Conservation (phyloP, 2,888 invertebrate species). For the Choreutis nemorana region DNA sequence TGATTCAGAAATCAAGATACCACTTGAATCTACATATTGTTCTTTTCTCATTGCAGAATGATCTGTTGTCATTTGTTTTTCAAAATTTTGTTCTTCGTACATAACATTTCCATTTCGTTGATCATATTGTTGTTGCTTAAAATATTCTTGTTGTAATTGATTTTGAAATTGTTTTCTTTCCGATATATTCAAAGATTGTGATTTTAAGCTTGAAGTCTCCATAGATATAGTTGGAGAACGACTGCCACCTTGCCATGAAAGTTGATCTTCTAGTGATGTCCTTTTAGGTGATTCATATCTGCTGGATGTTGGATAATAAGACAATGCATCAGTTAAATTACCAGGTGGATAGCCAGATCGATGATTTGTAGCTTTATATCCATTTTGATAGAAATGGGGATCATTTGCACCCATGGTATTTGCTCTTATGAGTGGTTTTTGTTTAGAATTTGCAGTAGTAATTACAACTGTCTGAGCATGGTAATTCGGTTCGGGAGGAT, state of each 20-base stretch:
- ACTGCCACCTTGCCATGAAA: slow-evolving; percentile 67
- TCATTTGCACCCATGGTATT: slow-evolving; percentile 64
- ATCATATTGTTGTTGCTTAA: slow-evolving; percentile 61
- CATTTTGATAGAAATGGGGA: slow-evolving; percentile 66
- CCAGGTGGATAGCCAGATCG: slow-evolving; percentile 75
- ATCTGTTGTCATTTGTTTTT: slow-evolving; percentile 33
- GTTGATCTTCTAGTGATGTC: slow-evolving; percentile 67
- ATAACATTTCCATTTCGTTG: slow-evolving; percentile 54
- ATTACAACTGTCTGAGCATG: slow-evolving; percentile 66
- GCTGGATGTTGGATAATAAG: slow-evolving; percentile 80
- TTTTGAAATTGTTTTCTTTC: slow-evolving; percentile 65
- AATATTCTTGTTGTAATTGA: slow-evolving; percentile 61
- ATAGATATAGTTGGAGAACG: slow-evolving; percentile 70
- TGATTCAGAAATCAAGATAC: slow-evolving; percentile 77
- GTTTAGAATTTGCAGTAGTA: slow-evolving; percentile 38
- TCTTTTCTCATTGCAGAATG: slow-evolving; percentile 43
- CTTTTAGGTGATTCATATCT: slow-evolving; percentile 66
- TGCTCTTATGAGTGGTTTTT: slow-evolving; percentile 64
- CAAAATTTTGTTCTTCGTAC: slow-evolving; percentile 40
- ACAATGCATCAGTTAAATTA: slow-evolving; percentile 79
- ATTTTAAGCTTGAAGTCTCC: slow-evolving; percentile 62
- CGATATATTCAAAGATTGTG: slow-evolving; percentile 64
- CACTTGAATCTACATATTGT: slow-evolving; percentile 47
- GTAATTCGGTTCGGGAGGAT: slow-evolving; percentile 64
- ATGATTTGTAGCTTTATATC: slow-evolving; percentile 71